These are phyloP conservation scores for Falco cherrug DNA, from an alignment of 2,797 vertebrate genomes.

Conservation along the genomic window DNA sequence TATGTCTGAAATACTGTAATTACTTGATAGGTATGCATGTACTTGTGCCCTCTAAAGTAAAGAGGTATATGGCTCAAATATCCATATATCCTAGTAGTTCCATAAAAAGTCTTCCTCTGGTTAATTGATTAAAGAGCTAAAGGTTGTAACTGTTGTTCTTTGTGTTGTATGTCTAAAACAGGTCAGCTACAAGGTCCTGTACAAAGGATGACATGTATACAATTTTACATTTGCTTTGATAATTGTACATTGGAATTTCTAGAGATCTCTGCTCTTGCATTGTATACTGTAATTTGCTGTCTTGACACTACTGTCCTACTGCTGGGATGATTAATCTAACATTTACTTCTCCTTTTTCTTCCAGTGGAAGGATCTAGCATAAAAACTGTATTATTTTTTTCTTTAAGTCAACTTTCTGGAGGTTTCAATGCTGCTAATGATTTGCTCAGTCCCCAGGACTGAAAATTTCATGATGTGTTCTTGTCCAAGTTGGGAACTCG, in stretches of 20 bases:
- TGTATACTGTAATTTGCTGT: neutral
- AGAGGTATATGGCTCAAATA: neutral
- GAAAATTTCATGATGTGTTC: constrained; percentile 37
- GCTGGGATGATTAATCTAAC: neutral
- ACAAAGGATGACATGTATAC: neutral
- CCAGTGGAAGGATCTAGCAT: neutral
- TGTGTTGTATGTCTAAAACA: neutral
- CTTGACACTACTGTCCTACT: neutral
- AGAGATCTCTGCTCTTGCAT: neutral
- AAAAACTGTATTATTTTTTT: neutral
- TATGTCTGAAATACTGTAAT: neutral
- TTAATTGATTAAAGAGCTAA: neutral
- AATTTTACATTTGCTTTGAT: neutral
- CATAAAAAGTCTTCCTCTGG: neutral
- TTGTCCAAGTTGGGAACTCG: constrained; percentile 12
- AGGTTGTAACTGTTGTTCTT: neutral
- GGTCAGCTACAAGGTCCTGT: neutral
- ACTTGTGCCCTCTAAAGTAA: neutral
- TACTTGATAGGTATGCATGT: neutral
- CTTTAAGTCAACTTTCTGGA: constrained; percentile 48
- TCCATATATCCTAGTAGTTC: neutral
- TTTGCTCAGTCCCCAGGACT: constrained; percentile 34
- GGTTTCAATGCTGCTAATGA: constrained; percentile 69
- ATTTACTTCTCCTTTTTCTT: neutral
- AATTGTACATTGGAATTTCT: neutral